Conservation (phyloP, 2,888 invertebrate species). For the Lacanobia oleracea region DNA sequence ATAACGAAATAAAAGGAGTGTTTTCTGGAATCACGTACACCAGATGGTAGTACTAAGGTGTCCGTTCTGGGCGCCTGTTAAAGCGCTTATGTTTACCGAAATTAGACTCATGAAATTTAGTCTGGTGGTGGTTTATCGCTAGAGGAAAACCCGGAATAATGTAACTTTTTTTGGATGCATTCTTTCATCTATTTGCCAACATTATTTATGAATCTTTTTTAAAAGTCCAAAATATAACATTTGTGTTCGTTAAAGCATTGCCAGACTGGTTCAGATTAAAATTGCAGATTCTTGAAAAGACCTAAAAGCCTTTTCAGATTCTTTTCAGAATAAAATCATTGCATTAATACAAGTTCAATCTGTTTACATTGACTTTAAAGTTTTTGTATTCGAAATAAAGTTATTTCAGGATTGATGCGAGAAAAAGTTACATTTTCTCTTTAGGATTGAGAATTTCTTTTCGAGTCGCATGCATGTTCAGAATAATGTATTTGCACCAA, state of each 20-base stretch:
- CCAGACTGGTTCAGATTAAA: neutral
- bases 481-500: conserved; percentile 29
- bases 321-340: neutral
- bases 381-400: conserved; percentile 25
- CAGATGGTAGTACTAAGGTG: too few species aligned
- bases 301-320: conserved; percentile 3
- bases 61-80: too few species aligned
- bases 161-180: too few species aligned
- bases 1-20: too few species aligned
- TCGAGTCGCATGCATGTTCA: conserved; percentile 17
- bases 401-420: conserved; percentile 25
- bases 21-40: too few species aligned
- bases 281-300: neutral
- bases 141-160: too few species aligned
- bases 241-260: too few species aligned
- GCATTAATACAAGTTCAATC: conserved; percentile 10
- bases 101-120: too few species aligned
- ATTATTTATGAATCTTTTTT: too few species aligned
- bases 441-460: conserved; percentile 40
- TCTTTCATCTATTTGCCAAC: too few species aligned
- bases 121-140: too few species aligned
- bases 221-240: neutral
- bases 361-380: conserved; percentile 12
- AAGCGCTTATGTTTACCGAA: too few species aligned
- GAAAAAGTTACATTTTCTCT: conserved; percentile 30